A percentile compares a stretch with the other conserved stretches of the same genome.
Conservation (phyloP, 1,140 invertebrate genomes). For the Drosophila lacertosa region DNA sequence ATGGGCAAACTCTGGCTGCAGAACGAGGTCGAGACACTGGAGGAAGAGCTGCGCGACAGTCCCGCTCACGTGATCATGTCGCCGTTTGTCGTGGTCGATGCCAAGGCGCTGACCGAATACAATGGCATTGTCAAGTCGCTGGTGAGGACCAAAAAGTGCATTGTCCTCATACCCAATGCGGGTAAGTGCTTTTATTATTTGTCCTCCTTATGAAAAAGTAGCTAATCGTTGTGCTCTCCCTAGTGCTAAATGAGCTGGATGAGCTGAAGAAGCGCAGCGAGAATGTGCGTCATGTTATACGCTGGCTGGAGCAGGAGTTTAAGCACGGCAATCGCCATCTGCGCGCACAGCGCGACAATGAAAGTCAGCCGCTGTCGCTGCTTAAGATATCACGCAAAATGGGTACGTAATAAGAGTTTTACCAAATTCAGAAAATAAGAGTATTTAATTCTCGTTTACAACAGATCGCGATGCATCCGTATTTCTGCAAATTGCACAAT, state of each 20-base stretch:
- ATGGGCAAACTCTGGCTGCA: constrained; percentile 92
- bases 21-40: constrained; percentile 89
- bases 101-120: constrained; percentile 89
- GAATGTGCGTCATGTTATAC: constrained; percentile 93
- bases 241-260: constrained; percentile 94
- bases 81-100: constrained; percentile 91
- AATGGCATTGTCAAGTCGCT: constrained; percentile 91
- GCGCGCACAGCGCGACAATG: constrained; percentile 91
- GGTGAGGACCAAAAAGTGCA: constrained; percentile 90
- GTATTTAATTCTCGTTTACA: too few species aligned
- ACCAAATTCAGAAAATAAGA: too few species aligned
- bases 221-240: constrained; percentile 38
- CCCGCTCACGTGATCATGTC: constrained; percentile 85
- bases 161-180: constrained; percentile 91
- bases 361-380: constrained; percentile 89
- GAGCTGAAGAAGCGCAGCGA: constrained; percentile 91
- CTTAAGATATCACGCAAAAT: constrained; percentile 89
- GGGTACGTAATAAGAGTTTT: constrained; percentile 49
- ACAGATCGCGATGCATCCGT: constrained; percentile 81
- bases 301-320: constrained; percentile 95
- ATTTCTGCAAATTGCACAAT: constrained; percentile 81
- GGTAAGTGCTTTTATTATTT: constrained; percentile 88
- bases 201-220: neutral
- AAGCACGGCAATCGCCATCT: constrained; percentile 92
- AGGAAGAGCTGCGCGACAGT: constrained; percentile 84